Conservation (phyloP, 2,797 vertebrate genomes). For the Lacerta agilis region DNA sequence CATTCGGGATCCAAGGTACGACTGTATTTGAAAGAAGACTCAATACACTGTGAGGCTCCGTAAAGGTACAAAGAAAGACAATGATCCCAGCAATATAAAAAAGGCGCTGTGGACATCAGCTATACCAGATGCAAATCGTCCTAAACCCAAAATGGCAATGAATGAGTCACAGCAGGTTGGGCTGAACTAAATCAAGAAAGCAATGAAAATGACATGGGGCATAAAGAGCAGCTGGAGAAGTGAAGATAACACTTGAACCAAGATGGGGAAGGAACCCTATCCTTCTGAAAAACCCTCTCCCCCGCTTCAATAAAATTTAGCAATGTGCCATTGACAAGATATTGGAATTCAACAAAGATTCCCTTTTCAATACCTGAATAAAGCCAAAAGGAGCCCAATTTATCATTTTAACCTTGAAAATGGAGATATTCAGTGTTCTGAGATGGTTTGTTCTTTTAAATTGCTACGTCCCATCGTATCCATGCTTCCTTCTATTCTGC, state of each 20-base stretch:
- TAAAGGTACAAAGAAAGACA: conserved; percentile 59
- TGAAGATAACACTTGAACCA: conserved; percentile 20
- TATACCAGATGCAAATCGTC: conserved; percentile 52
- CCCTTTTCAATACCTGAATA: not conserved
- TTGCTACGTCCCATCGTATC: not conserved
- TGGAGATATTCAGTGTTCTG: not conserved
- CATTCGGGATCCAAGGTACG: too few relatives aligned
- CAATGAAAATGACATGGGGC: conserved; percentile 50
- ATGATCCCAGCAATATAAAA: conserved; percentile 62
- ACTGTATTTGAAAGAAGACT: conserved; percentile 52
- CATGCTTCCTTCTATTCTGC: not conserved
- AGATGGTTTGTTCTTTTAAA: not conserved
- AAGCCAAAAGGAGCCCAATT: conserved; percentile 2
- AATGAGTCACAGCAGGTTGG: conserved; percentile 52
- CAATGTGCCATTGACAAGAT: not conserved
- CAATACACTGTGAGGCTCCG: conserved; percentile 54
- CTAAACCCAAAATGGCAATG: conserved; percentile 33
- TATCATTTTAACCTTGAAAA: conserved; percentile 15
- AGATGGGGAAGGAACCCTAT: not conserved
- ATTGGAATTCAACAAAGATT: not conserved
- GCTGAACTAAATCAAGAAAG: conserved; percentile 66
- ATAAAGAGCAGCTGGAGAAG: conserved; percentile 51
- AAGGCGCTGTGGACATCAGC: conserved; percentile 49
- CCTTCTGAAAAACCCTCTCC: not conserved
- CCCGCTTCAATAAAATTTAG: not conserved